phyloP scores from a whole-genome alignment of 1,140 invertebrate genomes.

The Trichonephila clavata region DNA sequence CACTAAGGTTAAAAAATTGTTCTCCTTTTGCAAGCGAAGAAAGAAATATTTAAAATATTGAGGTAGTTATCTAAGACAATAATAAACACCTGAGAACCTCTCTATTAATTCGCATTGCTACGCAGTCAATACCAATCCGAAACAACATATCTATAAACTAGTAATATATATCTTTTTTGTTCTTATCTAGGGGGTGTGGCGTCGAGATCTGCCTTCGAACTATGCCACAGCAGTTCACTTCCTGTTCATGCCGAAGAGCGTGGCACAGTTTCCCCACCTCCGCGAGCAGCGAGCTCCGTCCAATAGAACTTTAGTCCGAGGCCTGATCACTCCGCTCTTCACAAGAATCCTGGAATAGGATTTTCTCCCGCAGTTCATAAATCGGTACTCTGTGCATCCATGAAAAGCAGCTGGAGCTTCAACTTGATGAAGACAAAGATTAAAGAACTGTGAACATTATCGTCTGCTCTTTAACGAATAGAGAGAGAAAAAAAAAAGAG shows the following conservation, averaged over 20 bases:
- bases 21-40: too few relatives aligned
- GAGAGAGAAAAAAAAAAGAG: background rate
- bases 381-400: background rate
- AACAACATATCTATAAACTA: constrained; percentile 18
- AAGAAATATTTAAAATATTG: too few relatives aligned
- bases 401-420: background rate
- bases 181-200: constrained; percentile 54
- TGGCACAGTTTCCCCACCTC: constrained; percentile 67
- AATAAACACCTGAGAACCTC: too few relatives aligned
- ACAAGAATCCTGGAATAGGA: constrained; percentile 16
- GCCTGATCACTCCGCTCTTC: background rate
- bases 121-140: background rate
- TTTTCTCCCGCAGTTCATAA: constrained; percentile 21
- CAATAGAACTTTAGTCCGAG: constrained; percentile 40
- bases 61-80: too few relatives aligned
- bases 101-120: too few relatives aligned
- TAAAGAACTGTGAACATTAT: constrained; percentile 9
- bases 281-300: background rate
- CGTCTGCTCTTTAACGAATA: background rate
- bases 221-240: constrained; percentile 62
- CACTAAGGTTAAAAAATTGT: too few relatives aligned
- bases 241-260: constrained; percentile 55
- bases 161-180: constrained; percentile 27
- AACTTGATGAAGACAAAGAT: background rate
- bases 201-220: constrained; percentile 30